Conservation (phyloP, 2,888 invertebrate genomes). For the Chymomyza procnemis region DNA sequence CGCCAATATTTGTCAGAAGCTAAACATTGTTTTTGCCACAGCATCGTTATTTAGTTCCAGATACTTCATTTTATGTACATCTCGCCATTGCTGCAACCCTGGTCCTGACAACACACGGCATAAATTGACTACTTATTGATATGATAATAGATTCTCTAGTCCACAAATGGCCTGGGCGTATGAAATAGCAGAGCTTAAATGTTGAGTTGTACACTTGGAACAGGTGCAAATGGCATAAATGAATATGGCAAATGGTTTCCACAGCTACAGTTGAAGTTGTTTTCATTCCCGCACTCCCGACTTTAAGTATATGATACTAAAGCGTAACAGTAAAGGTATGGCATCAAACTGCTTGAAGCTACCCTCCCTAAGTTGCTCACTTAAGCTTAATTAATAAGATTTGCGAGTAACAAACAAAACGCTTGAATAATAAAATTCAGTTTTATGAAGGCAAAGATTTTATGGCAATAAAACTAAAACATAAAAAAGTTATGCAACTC, state of each 20-base stretch:
- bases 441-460: slow-evolving; percentile 22
- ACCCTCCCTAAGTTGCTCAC: no score
- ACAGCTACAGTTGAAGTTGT: neutral
- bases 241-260: neutral
- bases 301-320: neutral
- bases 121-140: neutral
- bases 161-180: neutral
- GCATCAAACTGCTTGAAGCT: neutral
- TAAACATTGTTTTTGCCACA: no score
- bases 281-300: neutral
- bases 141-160: neutral
- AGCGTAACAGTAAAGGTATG: neutral
- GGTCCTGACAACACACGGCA: neutral
- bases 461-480: slow-evolving; percentile 16
- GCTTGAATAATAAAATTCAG: slow-evolving; percentile 18
- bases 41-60: no score
- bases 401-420: slow-evolving; percentile 2
- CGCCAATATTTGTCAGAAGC: no score
- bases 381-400: neutral
- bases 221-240: neutral
- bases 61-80: neutral
- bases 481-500: slow-evolving; percentile 3
- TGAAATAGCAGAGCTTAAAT: neutral
- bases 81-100: neutral
- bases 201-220: neutral